phyloP scores from a whole-genome alignment of 1,140 invertebrate genomes.

The Sweltsa coloradensis region DNA sequence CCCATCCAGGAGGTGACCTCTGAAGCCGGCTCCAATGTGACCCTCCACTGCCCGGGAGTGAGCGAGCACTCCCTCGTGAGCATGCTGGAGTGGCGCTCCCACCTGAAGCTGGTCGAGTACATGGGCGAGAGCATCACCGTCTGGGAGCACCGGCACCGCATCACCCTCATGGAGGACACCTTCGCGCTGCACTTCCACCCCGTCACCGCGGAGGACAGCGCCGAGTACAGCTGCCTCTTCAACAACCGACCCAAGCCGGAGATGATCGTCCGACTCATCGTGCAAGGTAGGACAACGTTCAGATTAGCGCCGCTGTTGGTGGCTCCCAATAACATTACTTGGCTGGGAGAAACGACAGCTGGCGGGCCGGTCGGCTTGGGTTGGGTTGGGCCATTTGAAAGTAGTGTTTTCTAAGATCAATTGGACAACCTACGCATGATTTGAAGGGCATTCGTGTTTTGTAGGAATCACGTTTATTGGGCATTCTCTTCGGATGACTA shows the following conservation, averaged over 20 bases:
- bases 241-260: conserved; percentile 51
- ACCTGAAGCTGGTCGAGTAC: conserved; percentile 36
- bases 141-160: conserved; percentile 35
- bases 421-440: too few relatives aligned
- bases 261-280: conserved; percentile 44
- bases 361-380: too few relatives aligned
- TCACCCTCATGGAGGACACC: conserved; percentile 43
- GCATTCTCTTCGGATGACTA: too few relatives aligned
- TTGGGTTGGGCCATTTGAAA: too few relatives aligned
- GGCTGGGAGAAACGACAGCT: too few relatives aligned
- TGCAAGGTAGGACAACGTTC: conserved; percentile 45
- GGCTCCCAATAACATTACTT: too few relatives aligned
- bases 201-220: conserved; percentile 44
- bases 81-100: conserved; percentile 45
- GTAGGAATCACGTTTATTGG: too few relatives aligned
- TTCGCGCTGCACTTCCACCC: conserved; percentile 50
- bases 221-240: conserved; percentile 51
- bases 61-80: conserved; percentile 46
- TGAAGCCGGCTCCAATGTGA: conserved; percentile 50
- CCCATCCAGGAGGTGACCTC: conserved; percentile 40
- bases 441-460: too few relatives aligned
- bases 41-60: conserved; percentile 48
- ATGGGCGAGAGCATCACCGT: conserved; percentile 37
- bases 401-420: too few relatives aligned
- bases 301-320: too few relatives aligned